A percentile compares a stretch with the other conserved stretches of the same genome.
phyloP scores from a whole-genome alignment of 2,113 vertebrate genomes.

The Salvator merianae region DNA sequence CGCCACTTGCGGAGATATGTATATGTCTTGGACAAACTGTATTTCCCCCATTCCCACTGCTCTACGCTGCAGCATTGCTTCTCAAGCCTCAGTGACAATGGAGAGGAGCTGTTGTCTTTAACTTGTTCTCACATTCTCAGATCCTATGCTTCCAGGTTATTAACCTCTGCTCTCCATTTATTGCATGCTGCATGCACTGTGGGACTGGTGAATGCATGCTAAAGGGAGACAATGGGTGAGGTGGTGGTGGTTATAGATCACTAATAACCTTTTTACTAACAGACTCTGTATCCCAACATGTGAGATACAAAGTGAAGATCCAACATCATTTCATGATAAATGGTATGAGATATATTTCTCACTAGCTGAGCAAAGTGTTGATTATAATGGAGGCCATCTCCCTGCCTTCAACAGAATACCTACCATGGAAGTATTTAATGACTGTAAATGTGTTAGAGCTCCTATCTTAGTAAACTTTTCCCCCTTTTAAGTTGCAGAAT shows the following conservation, averaged over 20 bases:
- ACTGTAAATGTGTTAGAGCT: not conserved
- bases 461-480: not conserved
- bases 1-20: conserved; percentile 90
- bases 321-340: not conserved
- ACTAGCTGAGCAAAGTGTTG: not conserved
- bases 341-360: not conserved
- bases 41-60: conserved; percentile 82
- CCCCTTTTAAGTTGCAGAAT: not conserved
- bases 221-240: conserved; percentile 4
- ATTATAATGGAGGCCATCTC: not conserved
- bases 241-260: conserved; percentile 40
- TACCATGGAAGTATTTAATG: not conserved
- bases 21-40: conserved; percentile 86
- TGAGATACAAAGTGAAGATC: not conserved
- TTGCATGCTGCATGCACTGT: conserved; percentile 79
- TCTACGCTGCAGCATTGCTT: conserved; percentile 83
- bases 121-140: conserved; percentile 88
- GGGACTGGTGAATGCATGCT: conserved; percentile 69
- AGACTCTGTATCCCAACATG: not conserved
- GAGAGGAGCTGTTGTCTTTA: conserved; percentile 86
- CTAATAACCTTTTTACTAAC: conserved; percentile 19
- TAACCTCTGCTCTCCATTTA: conserved; percentile 80
- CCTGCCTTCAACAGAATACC: not conserved
- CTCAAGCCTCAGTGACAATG: conserved; percentile 84
- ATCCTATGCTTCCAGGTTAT: conserved; percentile 88